Conservation (phyloP, 2,888 invertebrate species). For the Pantelozetes paolii region DNA sequence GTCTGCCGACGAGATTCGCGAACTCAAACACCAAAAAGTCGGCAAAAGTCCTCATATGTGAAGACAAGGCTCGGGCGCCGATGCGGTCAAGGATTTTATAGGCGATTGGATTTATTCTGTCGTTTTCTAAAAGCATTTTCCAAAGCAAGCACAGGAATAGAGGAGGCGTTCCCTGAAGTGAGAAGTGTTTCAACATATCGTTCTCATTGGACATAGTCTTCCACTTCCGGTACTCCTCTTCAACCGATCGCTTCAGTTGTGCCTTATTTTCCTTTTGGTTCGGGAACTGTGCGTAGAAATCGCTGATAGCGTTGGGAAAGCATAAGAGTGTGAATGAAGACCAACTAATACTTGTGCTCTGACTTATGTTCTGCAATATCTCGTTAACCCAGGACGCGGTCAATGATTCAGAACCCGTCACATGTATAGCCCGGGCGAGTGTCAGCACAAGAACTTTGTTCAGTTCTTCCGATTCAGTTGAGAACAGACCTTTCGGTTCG, state of each 20-base stretch:
- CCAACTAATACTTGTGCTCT: conserved; percentile 93
- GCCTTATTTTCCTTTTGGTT: conserved; percentile 78
- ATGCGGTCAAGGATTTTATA: conserved; percentile 91
- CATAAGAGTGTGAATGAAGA: conserved; percentile 85
- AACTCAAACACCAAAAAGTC: conserved; percentile 92
- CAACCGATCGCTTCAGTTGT: conserved; percentile 60
- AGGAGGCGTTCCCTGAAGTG: conserved; percentile 83
- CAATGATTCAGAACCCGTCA: conserved; percentile 68
- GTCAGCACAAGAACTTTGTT: conserved; percentile 78
- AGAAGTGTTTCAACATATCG: conserved; percentile 91
- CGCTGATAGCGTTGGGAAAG: conserved; percentile 81
- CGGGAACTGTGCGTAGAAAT: conserved; percentile 74
- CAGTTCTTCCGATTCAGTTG: conserved; percentile 89
- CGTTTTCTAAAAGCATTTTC: conserved; percentile 93
- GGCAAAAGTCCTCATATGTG: conserved; percentile 87
- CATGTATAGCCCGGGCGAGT: conserved; percentile 85
- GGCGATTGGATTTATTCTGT: conserved; percentile 87
- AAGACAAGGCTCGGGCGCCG: conserved; percentile 82
- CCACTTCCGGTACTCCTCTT: conserved; percentile 94
- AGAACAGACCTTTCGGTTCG: conserved; percentile 80
- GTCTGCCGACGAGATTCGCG: conserved; percentile 75
- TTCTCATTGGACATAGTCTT: conserved; percentile 86
- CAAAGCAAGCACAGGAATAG: conserved; percentile 86
- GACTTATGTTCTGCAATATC: conserved; percentile 79
- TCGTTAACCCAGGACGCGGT: conserved; percentile 84